Evolutionary conservation across 2,113 vertebrate genomes (phyloP).

Genomic region (Miniopterus natalensis): DNA sequence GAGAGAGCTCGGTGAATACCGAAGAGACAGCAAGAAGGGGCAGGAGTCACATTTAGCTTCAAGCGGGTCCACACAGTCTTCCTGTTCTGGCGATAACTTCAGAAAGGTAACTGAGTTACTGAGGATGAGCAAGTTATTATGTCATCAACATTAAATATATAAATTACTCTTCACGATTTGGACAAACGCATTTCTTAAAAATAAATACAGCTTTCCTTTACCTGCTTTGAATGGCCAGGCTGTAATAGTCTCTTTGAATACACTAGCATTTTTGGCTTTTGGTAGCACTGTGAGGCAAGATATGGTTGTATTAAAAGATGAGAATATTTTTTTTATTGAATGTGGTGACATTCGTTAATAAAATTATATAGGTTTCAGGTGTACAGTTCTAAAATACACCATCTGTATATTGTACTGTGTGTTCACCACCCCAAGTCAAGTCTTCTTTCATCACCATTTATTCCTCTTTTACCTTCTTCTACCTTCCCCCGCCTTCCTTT

Average conservation of each 20-base stretch:
- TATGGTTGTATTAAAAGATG: slow-evolving; percentile 10
- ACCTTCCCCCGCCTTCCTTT: neutral
- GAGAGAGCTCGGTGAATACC: neutral
- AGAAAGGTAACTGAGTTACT: neutral
- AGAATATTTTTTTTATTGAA: neutral
- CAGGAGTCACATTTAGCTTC: neutral
- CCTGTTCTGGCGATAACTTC: neutral
- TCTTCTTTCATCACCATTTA: neutral
- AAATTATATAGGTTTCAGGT: neutral
- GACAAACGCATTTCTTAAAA: slow-evolving; percentile 53
- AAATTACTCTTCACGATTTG: slow-evolving; percentile 29
- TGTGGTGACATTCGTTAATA: neutral
- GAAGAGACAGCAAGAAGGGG: neutral
- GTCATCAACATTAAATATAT: slow-evolving; percentile 1
- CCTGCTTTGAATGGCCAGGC: slow-evolving; percentile 48
- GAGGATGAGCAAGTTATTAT: neutral
- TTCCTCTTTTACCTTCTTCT: neutral
- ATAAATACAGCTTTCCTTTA: slow-evolving; percentile 36
- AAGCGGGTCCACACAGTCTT: neutral
- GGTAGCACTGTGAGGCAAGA: neutral
- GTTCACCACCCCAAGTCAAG: neutral
- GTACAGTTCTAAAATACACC: neutral
- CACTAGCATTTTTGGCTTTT: slow-evolving; percentile 49
- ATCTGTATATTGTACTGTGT: neutral
- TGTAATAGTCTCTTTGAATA: slow-evolving; percentile 51